Conservation (phyloP, 2,888 invertebrate species). For the Sturmia bella region DNA sequence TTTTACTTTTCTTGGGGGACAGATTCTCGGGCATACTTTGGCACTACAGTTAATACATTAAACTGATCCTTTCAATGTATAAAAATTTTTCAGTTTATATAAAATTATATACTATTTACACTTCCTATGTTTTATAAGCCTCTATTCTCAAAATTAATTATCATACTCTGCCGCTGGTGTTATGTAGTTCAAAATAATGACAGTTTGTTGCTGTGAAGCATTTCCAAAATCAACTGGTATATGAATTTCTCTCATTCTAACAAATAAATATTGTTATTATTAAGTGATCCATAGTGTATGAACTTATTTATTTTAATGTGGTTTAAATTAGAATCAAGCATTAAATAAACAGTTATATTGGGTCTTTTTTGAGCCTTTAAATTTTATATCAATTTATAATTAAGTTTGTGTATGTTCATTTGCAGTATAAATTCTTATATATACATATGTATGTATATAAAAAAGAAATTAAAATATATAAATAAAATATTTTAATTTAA, state of each 20-base stretch:
- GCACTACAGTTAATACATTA: too few species aligned
- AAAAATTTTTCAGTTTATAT: too few species aligned
- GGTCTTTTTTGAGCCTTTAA: background rate
- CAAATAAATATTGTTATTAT: background rate
- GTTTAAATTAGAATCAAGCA: conserved; percentile 13
- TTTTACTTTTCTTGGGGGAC: too few species aligned
- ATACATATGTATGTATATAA: background rate
- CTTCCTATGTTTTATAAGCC: too few species aligned
- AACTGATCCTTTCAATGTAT: too few species aligned
- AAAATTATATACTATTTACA: too few species aligned
- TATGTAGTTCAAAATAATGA: too few species aligned
- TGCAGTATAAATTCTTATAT: background rate
- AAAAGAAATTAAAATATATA: conserved; percentile 17
- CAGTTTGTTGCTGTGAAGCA: too few species aligned
- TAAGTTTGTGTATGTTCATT: background rate
- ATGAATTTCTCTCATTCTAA: background rate
- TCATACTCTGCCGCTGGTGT: too few species aligned
- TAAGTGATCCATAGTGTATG: conserved; percentile 1
- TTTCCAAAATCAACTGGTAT: background rate
- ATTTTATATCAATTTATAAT: background rate
- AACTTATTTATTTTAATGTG: conserved; percentile 11
- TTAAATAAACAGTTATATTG: background rate
- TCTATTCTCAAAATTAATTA: too few species aligned
- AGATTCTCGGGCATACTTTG: too few species aligned
- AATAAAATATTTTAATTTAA: conserved; percentile 32